Evolutionary conservation across 1,140 invertebrate genomes (phyloP).

Genomic region (Himalopsyche phryganea): DNA sequence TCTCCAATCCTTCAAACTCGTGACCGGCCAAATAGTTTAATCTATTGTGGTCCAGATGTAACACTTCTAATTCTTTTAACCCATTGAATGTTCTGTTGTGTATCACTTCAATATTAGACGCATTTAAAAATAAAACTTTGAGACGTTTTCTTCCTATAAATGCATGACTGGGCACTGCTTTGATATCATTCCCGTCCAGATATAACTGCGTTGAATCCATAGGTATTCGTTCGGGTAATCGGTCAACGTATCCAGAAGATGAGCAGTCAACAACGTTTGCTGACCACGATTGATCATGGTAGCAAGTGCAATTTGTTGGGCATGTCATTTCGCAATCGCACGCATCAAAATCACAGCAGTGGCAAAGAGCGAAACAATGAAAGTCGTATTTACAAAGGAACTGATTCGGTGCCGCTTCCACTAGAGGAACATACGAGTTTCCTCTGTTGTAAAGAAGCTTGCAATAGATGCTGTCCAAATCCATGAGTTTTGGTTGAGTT

Average conservation of each 20-base stretch:
- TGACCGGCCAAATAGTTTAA: slow-evolving; percentile 73
- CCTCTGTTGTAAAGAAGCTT: slow-evolving; percentile 82
- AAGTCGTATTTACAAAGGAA: slow-evolving; percentile 89
- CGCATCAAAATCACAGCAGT: slow-evolving; percentile 91
- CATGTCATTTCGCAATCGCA: slow-evolving; percentile 95
- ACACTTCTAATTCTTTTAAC: slow-evolving; percentile 71
- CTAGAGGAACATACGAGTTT: slow-evolving; percentile 71
- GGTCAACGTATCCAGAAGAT: slow-evolving; percentile 65
- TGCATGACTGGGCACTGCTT: slow-evolving; percentile 73
- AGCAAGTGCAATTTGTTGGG: slow-evolving; percentile 86
- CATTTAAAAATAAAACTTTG: slow-evolving; percentile 78
- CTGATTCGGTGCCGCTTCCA: slow-evolving; percentile 80
- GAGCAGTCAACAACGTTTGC: slow-evolving; percentile 91
- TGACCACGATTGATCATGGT: slow-evolving; percentile 88
- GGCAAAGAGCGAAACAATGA: slow-evolving; percentile 86
- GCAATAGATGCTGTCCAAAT: slow-evolving; percentile 84
- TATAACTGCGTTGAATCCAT: slow-evolving; percentile 91
- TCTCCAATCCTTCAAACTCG: slow-evolving; percentile 75
- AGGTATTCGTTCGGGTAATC: slow-evolving; percentile 78
- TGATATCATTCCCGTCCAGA: slow-evolving; percentile 83
- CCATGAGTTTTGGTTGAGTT: slow-evolving; percentile 82
- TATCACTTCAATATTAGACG: slow-evolving; percentile 79
- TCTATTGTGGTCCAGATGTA: slow-evolving; percentile 79
- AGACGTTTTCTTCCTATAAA: slow-evolving; percentile 87
- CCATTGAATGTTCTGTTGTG: slow-evolving; percentile 90